Base-by-base conservation (phyloP, 1,140 invertebrate genomes). In the Drosophila ambigua region DNA sequence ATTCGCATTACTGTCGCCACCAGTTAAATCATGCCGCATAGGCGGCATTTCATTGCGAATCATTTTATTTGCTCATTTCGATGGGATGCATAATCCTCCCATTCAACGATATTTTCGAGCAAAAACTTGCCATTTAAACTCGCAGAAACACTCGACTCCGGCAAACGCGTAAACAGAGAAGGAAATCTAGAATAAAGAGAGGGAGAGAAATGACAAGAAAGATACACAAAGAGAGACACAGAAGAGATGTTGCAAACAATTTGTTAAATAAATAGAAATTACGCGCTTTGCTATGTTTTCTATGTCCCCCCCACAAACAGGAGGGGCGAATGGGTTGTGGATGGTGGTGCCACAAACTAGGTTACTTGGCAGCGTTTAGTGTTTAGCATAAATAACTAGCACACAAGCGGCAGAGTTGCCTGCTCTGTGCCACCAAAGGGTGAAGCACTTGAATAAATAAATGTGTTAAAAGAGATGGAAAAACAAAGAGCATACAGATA, bases 361-460 rank as follows among this genome's bases (percentile, higher is more conserved):
- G 81, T 84, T 84, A 84, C 77, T 84, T 84, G 81, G 82, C 82
- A 84, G 73, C 66, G 81, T 67, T 84, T 87, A 84, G 73, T 74
- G 81, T 67, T 84, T 87, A 87, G 82, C 81, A 81, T 65, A 84
- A 67, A 84, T 84, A 84, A 80, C 82, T 71, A 77, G 81, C 65
- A 84, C 81, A 84, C 39, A 61, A 65, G 35, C 13, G 72, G 81
- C 35, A 35, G 28, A 43, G 5, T 63, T 66, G 48, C 48, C 60
- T 59, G 55, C 72, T 68, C 62, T 68, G 62, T 35, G 71, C 72
- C 65, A 57, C 49, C 44, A 62, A 67, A 79, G 68, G 77, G 50
- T 77, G 68, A 63, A 76, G 11, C 54, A 79, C 76, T 79, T 64
- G 79, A 79, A 81, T 63, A 78, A 84, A 67, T 72, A 68, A 76